Percentiles rank a stretch among this genome's conserved stretches.
Conservation (phyloP, 2,888 invertebrate genomes). For the Palloptera scutellata region DNA sequence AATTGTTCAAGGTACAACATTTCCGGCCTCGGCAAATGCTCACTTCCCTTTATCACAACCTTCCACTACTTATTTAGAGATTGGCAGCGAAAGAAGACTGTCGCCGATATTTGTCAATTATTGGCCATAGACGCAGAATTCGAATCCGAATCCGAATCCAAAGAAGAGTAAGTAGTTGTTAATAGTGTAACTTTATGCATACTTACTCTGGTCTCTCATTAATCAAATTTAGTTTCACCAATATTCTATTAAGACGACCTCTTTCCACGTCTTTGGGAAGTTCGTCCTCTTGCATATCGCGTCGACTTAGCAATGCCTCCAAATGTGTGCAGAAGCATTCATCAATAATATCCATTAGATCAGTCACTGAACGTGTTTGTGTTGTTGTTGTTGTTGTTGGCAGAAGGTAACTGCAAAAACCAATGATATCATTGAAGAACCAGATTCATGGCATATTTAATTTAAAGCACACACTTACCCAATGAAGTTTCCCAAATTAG, state of each 20-base stretch:
- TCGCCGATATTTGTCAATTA: too few relatives aligned
- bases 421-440: neutral
- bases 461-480: slow-evolving; percentile 72
- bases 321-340: slow-evolving; percentile 96
- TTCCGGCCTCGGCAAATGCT: too few relatives aligned
- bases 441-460: neutral
- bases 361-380: slow-evolving; percentile 83
- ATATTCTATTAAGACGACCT: slow-evolving; percentile 87
- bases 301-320: slow-evolving; percentile 86
- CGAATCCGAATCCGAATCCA: too few relatives aligned
- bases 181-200: too few relatives aligned
- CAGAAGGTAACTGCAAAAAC: slow-evolving; percentile 74
- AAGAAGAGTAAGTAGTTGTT: too few relatives aligned
- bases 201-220: slow-evolving; percentile 94
- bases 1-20: too few relatives aligned
- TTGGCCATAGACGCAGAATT: too few relatives aligned
- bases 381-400: too few relatives aligned
- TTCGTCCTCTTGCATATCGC: slow-evolving; percentile 90
- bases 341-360: slow-evolving; percentile 99
- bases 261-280: slow-evolving; percentile 94
- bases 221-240: slow-evolving; percentile 91
- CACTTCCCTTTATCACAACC: too few relatives aligned
- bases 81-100: too few relatives aligned
- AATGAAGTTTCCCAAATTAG: slow-evolving; percentile 93
- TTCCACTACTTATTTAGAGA: too few relatives aligned